These are phyloP conservation scores for Cartodere bifasciata DNA, from an alignment of 2,888 invertebrate species.

Conservation along the genomic window DNA sequence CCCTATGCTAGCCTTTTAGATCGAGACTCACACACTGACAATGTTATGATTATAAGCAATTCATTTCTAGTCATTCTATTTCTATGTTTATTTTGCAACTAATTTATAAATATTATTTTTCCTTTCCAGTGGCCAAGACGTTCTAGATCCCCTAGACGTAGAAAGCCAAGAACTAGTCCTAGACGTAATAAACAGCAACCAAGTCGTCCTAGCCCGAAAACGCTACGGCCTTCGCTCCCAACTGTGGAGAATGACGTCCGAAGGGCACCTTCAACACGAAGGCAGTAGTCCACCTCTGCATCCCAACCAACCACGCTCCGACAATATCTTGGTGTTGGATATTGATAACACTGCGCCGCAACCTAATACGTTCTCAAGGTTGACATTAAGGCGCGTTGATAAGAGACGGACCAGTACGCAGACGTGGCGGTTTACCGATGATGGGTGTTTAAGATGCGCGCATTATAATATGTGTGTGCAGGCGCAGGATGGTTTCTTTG, in stretches of 20 bases:
- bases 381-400: conserved; percentile 75
- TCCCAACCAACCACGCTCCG: conserved; percentile 26
- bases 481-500: conserved; percentile 49
- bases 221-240: conserved; percentile 65
- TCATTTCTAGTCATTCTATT: too few species aligned
- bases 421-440: conserved; percentile 79
- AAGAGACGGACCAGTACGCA: conserved; percentile 77
- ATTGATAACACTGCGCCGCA: conserved; percentile 68
- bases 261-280: conserved; percentile 86
- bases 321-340: conserved; percentile 61
- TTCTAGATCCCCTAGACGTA: conserved; percentile 39
- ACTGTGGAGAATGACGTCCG: conserved; percentile 86
- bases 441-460: conserved; percentile 75
- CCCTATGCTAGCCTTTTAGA: too few species aligned
- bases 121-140: conserved; percentile 18
- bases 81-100: too few species aligned
- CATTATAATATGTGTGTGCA: conserved; percentile 86
- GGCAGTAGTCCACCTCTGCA: conserved; percentile 60
- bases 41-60: too few species aligned
- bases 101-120: too few species aligned
- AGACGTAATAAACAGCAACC: conserved; percentile 54
- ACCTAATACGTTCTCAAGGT: conserved; percentile 60
- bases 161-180: conserved; percentile 67
- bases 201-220: conserved; percentile 61
- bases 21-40: too few species aligned